Evolutionary conservation across 1,140 invertebrate species (phyloP).

Genomic region (Apis dorsata): DNA sequence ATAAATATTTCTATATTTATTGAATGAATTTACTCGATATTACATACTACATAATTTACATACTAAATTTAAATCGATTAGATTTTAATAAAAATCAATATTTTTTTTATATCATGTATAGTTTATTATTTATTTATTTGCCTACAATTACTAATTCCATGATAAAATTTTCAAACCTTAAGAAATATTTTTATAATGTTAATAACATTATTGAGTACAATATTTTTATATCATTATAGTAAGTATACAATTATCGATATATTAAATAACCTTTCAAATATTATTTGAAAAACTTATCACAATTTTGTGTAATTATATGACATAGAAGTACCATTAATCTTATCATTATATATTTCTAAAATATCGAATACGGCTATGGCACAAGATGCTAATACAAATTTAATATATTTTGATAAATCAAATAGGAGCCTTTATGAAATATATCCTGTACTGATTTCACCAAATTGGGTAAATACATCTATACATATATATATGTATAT

Average conservation of each 20-base stretch:
- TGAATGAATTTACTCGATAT: neutral
- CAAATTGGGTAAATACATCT: conserved; percentile 19
- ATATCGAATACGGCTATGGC: neutral
- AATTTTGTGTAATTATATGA: neutral
- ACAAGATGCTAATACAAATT: neutral
- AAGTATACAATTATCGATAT: neutral
- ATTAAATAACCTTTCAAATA: neutral
- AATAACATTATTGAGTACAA: neutral
- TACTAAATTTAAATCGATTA: neutral
- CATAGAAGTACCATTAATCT: neutral
- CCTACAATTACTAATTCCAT: neutral
- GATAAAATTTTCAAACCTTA: no score
- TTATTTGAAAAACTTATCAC: neutral
- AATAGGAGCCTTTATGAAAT: neutral
- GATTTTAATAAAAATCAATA: neutral
- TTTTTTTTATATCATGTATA: no score
- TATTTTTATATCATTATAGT: neutral
- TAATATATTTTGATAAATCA: conserved; percentile 5
- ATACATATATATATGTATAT: neutral
- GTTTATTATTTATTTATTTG: no score
- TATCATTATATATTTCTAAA: neutral
- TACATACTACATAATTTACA: no score
- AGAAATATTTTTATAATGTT: conserved; percentile 1
- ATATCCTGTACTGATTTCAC: conserved; percentile 23
- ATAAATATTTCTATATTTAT: no score